Conservation (phyloP, 2,797 vertebrate species). For the Peromyscus eremicus region DNA sequence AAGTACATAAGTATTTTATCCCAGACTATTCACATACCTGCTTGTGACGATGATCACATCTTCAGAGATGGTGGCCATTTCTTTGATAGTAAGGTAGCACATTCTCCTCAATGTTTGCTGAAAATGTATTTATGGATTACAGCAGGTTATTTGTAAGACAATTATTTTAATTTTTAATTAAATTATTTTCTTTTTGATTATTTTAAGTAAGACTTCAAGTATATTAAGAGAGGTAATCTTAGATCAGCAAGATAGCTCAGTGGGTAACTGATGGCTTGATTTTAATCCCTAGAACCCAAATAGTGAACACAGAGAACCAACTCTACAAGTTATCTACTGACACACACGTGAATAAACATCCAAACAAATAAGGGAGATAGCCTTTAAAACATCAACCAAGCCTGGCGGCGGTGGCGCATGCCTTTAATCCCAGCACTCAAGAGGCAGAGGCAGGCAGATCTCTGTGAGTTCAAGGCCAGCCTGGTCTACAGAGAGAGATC, state of each 20-base stretch:
- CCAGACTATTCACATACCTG: constrained; percentile 90
- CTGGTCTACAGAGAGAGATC: too few relatives aligned
- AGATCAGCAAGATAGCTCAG: neutral
- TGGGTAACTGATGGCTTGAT: neutral
- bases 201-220: constrained; percentile 26
- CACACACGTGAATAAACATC: neutral
- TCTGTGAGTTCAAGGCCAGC: too few relatives aligned
- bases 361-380: neutral
- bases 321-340: neutral
- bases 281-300: neutral
- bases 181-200: constrained; percentile 22
- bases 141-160: constrained; percentile 68
- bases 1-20: neutral
- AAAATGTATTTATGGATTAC: constrained; percentile 67
- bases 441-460: too few relatives aligned
- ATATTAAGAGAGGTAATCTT: constrained; percentile 2
- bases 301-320: neutral
- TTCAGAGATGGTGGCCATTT: constrained; percentile 99
- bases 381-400: constrained; percentile 24
- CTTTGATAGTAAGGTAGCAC: constrained; percentile 99
- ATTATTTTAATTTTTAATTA: too few relatives aligned
- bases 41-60: constrained; percentile 99
- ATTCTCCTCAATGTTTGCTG: constrained; percentile 98
- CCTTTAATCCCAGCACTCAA: too few relatives aligned
- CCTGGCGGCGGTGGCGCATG: accelerated